Evolutionary conservation across 2,888 invertebrate species (phyloP).

Genomic region (Trissonchulus sp.): DNA sequence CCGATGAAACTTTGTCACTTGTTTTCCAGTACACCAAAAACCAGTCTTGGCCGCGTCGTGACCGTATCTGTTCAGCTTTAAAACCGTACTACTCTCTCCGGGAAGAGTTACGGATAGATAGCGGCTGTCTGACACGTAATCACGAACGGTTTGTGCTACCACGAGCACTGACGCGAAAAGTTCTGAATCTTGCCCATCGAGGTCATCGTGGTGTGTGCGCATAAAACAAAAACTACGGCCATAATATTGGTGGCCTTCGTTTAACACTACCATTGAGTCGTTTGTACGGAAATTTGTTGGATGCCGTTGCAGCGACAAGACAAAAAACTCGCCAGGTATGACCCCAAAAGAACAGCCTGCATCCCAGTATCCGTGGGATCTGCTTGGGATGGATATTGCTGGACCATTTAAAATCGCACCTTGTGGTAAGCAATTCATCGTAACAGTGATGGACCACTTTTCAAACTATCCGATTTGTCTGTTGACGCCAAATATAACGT

Average conservation of each 20-base stretch:
- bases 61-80: too few species aligned
- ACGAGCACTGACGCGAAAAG: background rate
- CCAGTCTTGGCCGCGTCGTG: too few species aligned
- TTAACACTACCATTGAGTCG: background rate
- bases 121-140: background rate
- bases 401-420: background rate
- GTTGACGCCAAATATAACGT: background rate
- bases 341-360: background rate
- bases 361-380: background rate
- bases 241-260: background rate
- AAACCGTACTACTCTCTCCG: background rate
- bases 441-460: background rate
- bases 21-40: too few species aligned
- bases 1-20: too few species aligned
- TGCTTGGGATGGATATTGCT: background rate
- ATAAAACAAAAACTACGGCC: background rate
- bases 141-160: background rate
- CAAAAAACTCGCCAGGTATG: background rate
- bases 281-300: background rate
- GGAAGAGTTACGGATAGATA: background rate
- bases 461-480: background rate
- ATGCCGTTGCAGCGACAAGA: background rate
- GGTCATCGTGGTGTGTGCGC: background rate
- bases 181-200: background rate
- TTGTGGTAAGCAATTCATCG: background rate